Conservation (phyloP, 2,888 invertebrate species). For the Autographa pulchrina region DNA sequence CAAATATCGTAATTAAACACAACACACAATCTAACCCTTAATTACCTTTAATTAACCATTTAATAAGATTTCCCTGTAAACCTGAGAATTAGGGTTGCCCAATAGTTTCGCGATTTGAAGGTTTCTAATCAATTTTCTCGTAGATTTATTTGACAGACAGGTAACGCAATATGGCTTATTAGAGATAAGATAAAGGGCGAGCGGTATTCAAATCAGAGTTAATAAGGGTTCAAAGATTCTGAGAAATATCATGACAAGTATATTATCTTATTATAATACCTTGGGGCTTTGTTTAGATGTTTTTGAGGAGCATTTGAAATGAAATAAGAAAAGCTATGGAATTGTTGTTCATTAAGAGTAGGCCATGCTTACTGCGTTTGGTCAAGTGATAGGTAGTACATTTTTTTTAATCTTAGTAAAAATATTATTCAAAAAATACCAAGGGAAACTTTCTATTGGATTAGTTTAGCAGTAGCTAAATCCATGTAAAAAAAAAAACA, state of each 20-base stretch:
- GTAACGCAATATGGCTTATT: neutral
- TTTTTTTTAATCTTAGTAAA: no score
- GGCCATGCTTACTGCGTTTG: no score
- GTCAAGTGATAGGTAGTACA: no score
- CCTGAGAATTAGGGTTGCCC: constrained; percentile 32
- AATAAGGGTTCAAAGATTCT: neutral
- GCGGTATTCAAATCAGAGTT: neutral
- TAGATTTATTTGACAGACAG: constrained; percentile 15
- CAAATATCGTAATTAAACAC: neutral
- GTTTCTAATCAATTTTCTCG: constrained; percentile 33
- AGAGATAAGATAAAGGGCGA: neutral
- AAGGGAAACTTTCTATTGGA: no score
- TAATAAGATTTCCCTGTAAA: constrained; percentile 34
- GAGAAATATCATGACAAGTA: neutral
- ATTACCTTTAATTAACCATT: constrained; percentile 30
- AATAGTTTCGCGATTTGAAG: constrained; percentile 42
- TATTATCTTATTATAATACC: no score
- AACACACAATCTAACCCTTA: neutral
- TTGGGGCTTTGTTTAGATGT: neutral
- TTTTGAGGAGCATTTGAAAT: neutral
- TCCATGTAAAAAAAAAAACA: no score
- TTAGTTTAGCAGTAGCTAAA: no score
- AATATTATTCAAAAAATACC: no score
- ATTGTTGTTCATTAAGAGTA: no score
- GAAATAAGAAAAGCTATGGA: no score